Base-by-base conservation (phyloP, 2,888 invertebrate genomes). In the Drosophila putrida region DNA sequence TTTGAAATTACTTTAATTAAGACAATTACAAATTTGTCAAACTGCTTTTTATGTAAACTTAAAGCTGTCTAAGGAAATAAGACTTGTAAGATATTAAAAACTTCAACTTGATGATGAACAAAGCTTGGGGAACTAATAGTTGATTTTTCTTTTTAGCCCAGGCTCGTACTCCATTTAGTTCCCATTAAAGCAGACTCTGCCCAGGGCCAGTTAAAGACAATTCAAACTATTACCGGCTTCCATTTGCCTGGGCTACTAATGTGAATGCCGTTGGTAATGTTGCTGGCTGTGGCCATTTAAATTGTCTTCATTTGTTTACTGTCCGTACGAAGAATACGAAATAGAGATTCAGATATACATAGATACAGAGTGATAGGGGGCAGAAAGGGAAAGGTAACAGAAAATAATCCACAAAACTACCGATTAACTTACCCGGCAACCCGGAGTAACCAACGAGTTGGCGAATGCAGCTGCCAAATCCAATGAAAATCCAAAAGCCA, bases 241-340 rank as follows among this genome's bases (percentile, higher is more conserved):
- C 61, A 70, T 67, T 66, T 68, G 66, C 55, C 61, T 4, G 20
- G 36, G 57, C 73, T 63, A 70, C 88, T 85, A 82, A 85, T 82
- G 79, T 70, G 74, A 88, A 58, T 79, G 69, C 66, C 68, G 60
- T 60, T 75, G 63, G 71, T 65, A 73, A 82, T 80, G 73, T 64
- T 63, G 65, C 49, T 84, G 82, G 72, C 75, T 71, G 70, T 87
- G 75, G 80, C 84, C 89, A 89, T 80, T 84, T 75, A 83, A 89
- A 86, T 83, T 84, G 84, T 83, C 89, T 83, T 83, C 89, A 88
- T 88, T 84, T 88, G 84, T 75, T 86, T 88, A 88, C 74, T 75
- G 80, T 49, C 54, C 62, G 58, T 64, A 57, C 80, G 51, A 58
- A 61, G 71, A 64, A 67, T 74, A 68, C 74, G 25, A 75, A 78